A percentile compares a stretch with the other conserved stretches of the same genome.
Conservation (phyloP, 2,888 invertebrate genomes). For the Diaprepes abbreviatus region DNA sequence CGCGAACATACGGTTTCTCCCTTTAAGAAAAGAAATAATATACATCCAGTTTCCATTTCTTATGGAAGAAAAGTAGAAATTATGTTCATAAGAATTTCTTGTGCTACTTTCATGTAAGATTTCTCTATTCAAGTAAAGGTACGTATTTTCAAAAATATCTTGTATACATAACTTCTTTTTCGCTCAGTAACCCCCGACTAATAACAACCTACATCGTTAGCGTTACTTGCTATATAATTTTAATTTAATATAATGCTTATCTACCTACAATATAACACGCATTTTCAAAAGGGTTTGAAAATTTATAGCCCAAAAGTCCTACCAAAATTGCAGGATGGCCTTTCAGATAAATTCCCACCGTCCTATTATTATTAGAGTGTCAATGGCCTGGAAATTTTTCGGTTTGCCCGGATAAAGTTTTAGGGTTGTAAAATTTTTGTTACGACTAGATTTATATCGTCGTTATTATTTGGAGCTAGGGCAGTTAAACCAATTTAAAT, state of each 20-base stretch:
- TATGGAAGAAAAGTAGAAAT: too few relatives aligned
- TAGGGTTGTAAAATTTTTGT: constrained; percentile 21
- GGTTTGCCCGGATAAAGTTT: constrained; percentile 11
- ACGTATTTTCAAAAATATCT: too few relatives aligned
- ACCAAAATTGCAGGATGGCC: constrained; percentile 39
- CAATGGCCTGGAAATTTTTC: constrained; percentile 29
- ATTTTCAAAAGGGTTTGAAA: constrained; percentile 28
- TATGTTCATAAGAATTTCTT: too few relatives aligned
- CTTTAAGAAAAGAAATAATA: too few relatives aligned
- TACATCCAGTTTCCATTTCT: too few relatives aligned
- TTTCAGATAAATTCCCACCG: constrained; percentile 33
- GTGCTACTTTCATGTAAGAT: too few relatives aligned
- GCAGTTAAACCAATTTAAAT: too few relatives aligned
- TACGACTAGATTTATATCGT: constrained; percentile 17
- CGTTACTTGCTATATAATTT: constrained; percentile 25
- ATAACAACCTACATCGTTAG: background rate
- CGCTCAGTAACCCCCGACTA: background rate
- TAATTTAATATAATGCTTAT: constrained; percentile 30
- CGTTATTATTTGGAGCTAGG: background rate
- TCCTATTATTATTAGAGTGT: constrained; percentile 26
- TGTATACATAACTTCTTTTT: too few relatives aligned
- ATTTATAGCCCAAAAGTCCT: constrained; percentile 38
- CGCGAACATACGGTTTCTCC: too few relatives aligned
- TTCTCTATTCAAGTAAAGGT: too few relatives aligned
- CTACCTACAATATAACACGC: constrained; percentile 18